A percentile compares a stretch with the other conserved stretches of the same genome.
Conservation (phyloP, 2,113 vertebrate genomes). For the Eclectus roratus region DNA sequence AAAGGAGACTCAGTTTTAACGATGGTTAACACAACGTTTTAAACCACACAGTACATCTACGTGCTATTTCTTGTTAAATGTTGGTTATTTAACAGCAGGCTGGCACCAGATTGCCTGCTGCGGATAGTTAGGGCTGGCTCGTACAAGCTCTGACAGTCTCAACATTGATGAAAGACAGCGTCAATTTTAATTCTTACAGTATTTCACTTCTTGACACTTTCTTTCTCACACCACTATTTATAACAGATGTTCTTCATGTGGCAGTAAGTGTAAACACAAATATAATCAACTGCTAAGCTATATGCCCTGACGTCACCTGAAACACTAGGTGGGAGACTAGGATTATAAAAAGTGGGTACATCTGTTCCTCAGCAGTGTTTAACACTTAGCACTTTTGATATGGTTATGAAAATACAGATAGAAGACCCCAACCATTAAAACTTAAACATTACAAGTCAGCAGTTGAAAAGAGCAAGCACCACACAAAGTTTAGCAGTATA, state of each 20-base stretch:
- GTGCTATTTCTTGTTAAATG: conserved; percentile 70
- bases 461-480: not conserved
- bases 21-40: conserved; percentile 69
- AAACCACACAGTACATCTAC: conserved; percentile 60
- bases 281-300: not conserved
- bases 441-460: not conserved
- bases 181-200: conserved; percentile 47
- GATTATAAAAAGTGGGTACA: not conserved
- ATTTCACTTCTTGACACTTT: conserved; percentile 48
- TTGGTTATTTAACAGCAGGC: conserved; percentile 75
- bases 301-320: not conserved
- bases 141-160: conserved; percentile 64
- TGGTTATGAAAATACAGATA: not conserved
- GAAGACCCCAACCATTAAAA: not conserved
- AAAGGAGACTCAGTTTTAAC: conserved; percentile 72
- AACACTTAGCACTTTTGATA: not conserved
- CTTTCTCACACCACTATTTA: not conserved
- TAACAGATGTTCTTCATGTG: not conserved
- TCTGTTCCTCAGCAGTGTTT: not conserved
- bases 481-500: not conserved
- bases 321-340: not conserved
- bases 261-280: not conserved
- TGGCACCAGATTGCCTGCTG: conserved; percentile 71
- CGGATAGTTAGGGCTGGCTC: conserved; percentile 57
- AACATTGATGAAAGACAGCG: conserved; percentile 60